Percentiles rank a stretch among this genome's conserved stretches.
These are phyloP conservation scores for Protaetia brevitarsis DNA, from an alignment of 1,140 invertebrate species.

Conservation along the genomic window DNA sequence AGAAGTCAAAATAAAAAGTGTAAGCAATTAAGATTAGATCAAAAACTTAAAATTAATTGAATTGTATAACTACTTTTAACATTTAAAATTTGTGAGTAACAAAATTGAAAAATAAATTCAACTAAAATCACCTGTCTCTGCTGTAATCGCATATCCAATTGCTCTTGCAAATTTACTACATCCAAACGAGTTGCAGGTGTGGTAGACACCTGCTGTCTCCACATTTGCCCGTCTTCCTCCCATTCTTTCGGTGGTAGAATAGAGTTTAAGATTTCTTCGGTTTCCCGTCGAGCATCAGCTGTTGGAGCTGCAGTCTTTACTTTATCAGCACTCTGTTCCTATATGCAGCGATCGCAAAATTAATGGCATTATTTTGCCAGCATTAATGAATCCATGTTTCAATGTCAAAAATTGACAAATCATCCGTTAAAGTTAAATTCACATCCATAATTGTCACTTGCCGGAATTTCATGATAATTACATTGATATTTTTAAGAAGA, in stretches of 20 bases:
- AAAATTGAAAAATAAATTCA: neutral
- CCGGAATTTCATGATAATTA: no score
- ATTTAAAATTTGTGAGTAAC: neutral
- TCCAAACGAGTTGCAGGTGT: slow-evolving; percentile 92
- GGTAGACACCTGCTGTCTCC: slow-evolving; percentile 88
- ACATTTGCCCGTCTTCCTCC: slow-evolving; percentile 84
- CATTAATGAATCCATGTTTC: neutral
- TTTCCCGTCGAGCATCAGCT: slow-evolving; percentile 66
- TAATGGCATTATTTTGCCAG: neutral
- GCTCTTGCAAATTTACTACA: slow-evolving; percentile 93
- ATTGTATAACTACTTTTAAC: no score
- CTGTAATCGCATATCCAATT: slow-evolving; percentile 79
- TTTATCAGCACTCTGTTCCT: neutral
- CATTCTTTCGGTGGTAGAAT: slow-evolving; percentile 94
- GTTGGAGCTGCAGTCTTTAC: slow-evolving; percentile 38
- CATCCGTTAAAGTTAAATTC: neutral
- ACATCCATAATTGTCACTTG: neutral
- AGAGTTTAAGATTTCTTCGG: slow-evolving; percentile 92
- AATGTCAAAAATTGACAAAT: neutral
- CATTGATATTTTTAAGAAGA: neutral
- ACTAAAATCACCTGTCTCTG: slow-evolving; percentile 23
- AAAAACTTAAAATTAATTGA: no score
- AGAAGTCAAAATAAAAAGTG: no score
- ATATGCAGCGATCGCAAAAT: neutral
- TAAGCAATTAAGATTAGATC: no score